A percentile compares a stretch with the other conserved stretches of the same genome.
phyloP scores from a whole-genome alignment of 2,888 invertebrate genomes.

The Drosophila macrospina region DNA sequence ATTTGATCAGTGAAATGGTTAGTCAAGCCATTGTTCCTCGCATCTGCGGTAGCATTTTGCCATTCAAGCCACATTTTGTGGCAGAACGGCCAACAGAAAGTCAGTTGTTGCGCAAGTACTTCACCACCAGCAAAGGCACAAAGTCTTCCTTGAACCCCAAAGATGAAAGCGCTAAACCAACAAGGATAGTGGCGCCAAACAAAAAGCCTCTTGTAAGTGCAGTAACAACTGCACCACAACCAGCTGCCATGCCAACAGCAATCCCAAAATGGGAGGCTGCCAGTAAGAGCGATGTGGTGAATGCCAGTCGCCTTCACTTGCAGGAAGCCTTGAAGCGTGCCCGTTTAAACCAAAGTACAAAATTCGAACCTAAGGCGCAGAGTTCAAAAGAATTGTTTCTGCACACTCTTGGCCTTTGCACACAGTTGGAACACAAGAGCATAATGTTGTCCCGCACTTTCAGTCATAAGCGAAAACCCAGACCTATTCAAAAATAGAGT shows the following conservation, averaged over 20 bases:
- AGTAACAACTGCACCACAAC: slow-evolving; percentile 4
- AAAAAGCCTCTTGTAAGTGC: slow-evolving; percentile 6
- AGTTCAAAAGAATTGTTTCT: slow-evolving; percentile 54
- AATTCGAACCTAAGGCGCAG: slow-evolving; percentile 4
- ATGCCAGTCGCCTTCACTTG: slow-evolving; percentile 59
- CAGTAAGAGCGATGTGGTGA: slow-evolving; percentile 28
- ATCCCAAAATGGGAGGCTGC: background rate
- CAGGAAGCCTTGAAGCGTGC: slow-evolving; percentile 56
- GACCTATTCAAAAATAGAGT: slow-evolving; percentile 7
- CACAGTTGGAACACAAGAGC: slow-evolving; percentile 46
- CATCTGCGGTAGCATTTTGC: slow-evolving; percentile 15
- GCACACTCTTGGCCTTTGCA: slow-evolving; percentile 59
- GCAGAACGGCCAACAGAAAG: slow-evolving; percentile 50
- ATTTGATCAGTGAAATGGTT: slow-evolving; percentile 50
- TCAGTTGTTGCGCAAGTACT: slow-evolving; percentile 56
- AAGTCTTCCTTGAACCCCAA: slow-evolving; percentile 4
- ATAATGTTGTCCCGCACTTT: slow-evolving; percentile 20
- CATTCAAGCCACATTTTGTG: slow-evolving; percentile 50
- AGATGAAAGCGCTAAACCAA: slow-evolving; percentile 14
- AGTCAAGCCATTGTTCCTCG: slow-evolving; percentile 59
- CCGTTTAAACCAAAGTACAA: slow-evolving; percentile 30
- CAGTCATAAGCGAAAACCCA: slow-evolving; percentile 21
- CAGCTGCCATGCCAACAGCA: slow-evolving; percentile 2
- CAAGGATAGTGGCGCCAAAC: slow-evolving; percentile 9
- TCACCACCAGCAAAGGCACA: slow-evolving; percentile 26